phyloP scores from a whole-genome alignment of 2,888 invertebrate species.

The Lasioglossum morio region DNA sequence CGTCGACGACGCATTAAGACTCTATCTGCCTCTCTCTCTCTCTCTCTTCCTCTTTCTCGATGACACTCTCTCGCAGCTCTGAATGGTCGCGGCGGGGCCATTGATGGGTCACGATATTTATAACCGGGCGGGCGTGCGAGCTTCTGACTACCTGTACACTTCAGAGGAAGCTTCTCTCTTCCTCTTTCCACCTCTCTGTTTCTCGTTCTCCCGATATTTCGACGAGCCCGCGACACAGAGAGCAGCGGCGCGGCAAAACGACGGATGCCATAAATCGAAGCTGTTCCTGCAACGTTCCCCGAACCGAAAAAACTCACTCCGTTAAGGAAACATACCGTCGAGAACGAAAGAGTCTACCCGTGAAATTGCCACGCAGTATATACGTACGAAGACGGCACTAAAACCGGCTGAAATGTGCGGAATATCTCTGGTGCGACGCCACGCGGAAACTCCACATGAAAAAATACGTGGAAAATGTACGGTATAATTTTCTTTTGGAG shows the following conservation, averaged over 20 bases:
- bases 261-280: constrained; percentile 62
- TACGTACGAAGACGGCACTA: background rate
- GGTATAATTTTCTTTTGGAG: background rate
- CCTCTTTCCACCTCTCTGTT: background rate
- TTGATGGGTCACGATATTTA: constrained; percentile 78
- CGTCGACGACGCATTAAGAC: constrained; percentile 29
- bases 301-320: background rate
- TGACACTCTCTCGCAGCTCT: constrained; percentile 40
- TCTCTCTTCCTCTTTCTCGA: background rate
- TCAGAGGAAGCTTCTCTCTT: constrained; percentile 25
- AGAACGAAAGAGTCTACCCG: background rate
- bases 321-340: background rate
- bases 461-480: background rate
- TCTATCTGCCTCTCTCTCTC: background rate
- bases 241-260: constrained; percentile 53
- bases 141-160: constrained; percentile 61
- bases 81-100: constrained; percentile 76
- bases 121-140: constrained; percentile 69
- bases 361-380: background rate
- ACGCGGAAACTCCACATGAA: background rate
- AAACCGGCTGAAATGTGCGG: background rate
- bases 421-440: background rate
- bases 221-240: constrained; percentile 19
- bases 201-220: constrained; percentile 39
- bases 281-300: constrained; percentile 45